Conservation (phyloP, 53 echinoderm and acorn worm genomes). For the Luidia sarsii region DNA sequence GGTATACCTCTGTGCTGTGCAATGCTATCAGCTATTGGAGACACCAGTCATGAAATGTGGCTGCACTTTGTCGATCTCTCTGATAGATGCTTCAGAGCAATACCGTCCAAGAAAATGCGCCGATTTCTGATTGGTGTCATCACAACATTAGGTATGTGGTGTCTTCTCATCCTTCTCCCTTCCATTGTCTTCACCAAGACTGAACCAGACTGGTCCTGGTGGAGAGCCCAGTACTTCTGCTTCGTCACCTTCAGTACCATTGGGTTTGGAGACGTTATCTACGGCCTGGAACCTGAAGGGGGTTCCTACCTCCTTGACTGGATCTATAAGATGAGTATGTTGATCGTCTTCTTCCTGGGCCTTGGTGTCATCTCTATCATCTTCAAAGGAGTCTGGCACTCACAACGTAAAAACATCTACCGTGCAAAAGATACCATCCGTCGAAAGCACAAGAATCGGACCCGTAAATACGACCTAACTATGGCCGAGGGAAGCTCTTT, state of each 20-base stretch:
- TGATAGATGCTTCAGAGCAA: background rate
- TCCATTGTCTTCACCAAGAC: conserved; percentile 25
- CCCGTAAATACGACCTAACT: too few species aligned
- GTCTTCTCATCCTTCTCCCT: conserved; percentile 26
- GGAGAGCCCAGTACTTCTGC: conserved; percentile 53
- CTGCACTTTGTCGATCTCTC: background rate
- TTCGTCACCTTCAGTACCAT: conserved; percentile 60
- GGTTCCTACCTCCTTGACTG: conserved; percentile 1
- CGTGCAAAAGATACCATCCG: background rate
- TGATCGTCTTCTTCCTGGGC: conserved; percentile 49
- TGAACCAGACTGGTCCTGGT: conserved; percentile 30
- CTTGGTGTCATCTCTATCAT: conserved; percentile 56
- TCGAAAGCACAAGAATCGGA: background rate
- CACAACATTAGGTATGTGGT: background rate
- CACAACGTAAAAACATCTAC: conserved; percentile 18
- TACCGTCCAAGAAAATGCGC: background rate
- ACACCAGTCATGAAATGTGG: conserved; percentile 10
- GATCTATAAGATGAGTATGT: conserved; percentile 45
- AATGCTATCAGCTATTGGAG: conserved; percentile 8
- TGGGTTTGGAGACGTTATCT: conserved; percentile 52
- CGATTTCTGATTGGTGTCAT: background rate
- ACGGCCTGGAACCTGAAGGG: conserved; percentile 22
- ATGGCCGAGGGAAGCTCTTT: too few species aligned
- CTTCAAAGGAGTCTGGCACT: conserved; percentile 20
- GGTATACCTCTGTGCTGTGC: conserved; percentile 26